Base-by-base conservation (phyloP, 2,113 vertebrate species). In the Ascaphus truei region DNA sequence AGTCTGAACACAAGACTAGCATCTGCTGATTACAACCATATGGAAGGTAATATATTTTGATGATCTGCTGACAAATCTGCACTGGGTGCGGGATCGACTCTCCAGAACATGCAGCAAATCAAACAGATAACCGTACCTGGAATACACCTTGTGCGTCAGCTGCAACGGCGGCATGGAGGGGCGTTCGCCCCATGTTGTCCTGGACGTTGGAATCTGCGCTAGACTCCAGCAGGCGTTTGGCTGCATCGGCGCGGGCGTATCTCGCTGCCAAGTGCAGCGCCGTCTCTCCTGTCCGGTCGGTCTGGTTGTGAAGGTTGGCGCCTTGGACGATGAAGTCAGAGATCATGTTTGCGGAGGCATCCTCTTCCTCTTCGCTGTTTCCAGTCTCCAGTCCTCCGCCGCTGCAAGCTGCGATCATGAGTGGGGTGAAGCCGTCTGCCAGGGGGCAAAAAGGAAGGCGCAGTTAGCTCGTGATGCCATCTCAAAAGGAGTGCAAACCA, bases 401-500 rank as follows among this genome's bases (percentile, higher is more conserved):
- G 0, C 96, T 98, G 87, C 96, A 98, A 1, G 97, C 98, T 12
- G 97, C 97, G 2, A 99, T 98, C 97, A 99, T 99, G 22, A 99
- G 90, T 0, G 97, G 97, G 0, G 97, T 99, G 82, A 96, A 98
- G 66, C 97, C 97, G 1, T 99, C 97, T 99, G 80, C 13, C 34
- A 66, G 71, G 16, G n/a, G 20, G 13, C 7, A 16, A 8, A 33
- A 3, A 23, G 60, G 39, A 11, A 50, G 0, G 8, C 11, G 30
- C 0, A 5, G 5, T 47, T 47, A 12, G 43, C 11, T 22, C 9
- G 23, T 11, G 11, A 20, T 20, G 6, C 18, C 43, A 22, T 16
- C 6, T 45, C 9, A 45, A 18, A 18, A 5, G 5, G 16, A 15
- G n/a, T n/a, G n/a, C n/a, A n/a, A n/a, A n/a, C n/a, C n/a, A n/a